phyloP scores from a whole-genome alignment of 2,113 vertebrate genomes.

The Corapipo altera region DNA sequence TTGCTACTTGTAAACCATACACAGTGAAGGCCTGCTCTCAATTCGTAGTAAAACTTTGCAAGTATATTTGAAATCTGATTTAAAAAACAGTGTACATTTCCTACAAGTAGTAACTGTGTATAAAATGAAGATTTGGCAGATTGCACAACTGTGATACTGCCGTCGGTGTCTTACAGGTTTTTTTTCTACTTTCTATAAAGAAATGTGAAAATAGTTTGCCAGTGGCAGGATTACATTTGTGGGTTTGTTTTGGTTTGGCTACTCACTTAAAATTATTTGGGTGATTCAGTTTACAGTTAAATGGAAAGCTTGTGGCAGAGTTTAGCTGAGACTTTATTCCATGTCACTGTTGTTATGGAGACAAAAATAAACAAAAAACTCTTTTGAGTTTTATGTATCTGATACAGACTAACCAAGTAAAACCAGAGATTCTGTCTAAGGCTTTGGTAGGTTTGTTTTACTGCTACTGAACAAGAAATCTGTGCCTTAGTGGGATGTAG shows the following conservation, averaged over 20 bases:
- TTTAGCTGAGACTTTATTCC: neutral
- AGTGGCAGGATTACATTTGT: neutral
- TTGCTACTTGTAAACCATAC: neutral
- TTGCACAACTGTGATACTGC: neutral
- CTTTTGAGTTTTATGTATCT: neutral
- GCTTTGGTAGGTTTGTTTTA: neutral
- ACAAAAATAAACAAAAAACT: neutral
- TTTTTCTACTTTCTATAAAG: neutral
- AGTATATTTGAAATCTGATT: neutral
- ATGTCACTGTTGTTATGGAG: neutral
- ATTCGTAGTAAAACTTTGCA: neutral
- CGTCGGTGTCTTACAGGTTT: neutral
- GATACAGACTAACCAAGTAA: neutral
- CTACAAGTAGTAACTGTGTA: neutral
- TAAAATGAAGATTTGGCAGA: neutral
- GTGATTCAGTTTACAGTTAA: neutral
- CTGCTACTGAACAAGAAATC: neutral
- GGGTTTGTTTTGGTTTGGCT: neutral
- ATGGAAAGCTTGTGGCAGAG: neutral
- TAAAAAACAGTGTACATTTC: neutral
- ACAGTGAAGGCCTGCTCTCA: neutral
- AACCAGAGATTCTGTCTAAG: neutral
- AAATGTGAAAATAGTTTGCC: neutral
- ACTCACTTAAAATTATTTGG: neutral
- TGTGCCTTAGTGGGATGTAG: neutral